Percentiles rank a stretch among this genome's conserved stretches.
Conservation (phyloP, 2,113 vertebrate species). For the Rattus rattus region DNA sequence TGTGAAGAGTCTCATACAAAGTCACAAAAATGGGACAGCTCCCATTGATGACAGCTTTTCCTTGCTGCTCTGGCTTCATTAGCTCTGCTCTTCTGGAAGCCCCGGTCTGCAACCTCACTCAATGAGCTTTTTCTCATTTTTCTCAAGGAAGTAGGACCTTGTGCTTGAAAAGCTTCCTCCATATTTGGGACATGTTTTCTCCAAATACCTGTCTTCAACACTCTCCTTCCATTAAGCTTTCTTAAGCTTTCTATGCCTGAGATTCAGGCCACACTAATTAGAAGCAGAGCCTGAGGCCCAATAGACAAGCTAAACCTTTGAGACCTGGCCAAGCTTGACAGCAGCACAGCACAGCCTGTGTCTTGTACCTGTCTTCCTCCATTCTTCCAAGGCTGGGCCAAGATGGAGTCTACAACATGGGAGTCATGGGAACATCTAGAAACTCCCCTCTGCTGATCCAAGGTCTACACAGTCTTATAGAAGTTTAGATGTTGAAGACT, state of each 20-base stretch:
- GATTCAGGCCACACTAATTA: not conserved
- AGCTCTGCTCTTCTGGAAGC: not conserved
- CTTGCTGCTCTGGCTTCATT: not conserved
- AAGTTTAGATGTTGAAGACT: slow-evolving; percentile 16
- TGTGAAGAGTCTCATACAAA: not conserved
- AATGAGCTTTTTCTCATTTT: not conserved
- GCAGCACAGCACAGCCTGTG: not conserved
- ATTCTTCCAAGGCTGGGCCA: not conserved
- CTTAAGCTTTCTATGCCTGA: not conserved
- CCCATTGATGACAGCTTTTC: not conserved
- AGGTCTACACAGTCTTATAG: not conserved
- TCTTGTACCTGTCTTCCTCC: not conserved
- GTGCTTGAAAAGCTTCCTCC: not conserved
- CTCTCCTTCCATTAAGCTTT: not conserved
- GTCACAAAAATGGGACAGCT: too few species aligned
- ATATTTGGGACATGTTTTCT: not conserved
- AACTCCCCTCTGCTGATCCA: not conserved
- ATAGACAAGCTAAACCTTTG: not conserved
- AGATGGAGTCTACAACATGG: not conserved
- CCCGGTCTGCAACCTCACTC: not conserved
- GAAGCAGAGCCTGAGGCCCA: not conserved
- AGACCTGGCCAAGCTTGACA: not conserved
- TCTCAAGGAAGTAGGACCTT: not conserved
- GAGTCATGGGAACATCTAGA: not conserved
- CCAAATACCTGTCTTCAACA: not conserved